Conservation (phyloP, 2,113 vertebrate species). For the Tylochromis polylepis region DNA sequence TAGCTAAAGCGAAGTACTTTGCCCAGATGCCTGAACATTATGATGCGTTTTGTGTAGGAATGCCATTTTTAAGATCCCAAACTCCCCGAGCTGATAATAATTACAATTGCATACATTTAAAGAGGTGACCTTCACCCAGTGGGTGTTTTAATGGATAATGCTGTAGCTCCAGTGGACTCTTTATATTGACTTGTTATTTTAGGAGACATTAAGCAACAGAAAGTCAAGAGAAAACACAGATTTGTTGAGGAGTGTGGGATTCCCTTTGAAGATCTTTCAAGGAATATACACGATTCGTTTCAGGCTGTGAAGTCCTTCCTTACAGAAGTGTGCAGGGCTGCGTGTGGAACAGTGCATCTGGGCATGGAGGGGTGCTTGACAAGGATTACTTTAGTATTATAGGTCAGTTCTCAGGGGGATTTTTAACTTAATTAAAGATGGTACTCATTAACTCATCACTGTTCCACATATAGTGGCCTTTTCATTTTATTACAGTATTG, state of each 20-base stretch:
- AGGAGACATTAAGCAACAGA: neutral
- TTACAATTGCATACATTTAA: neutral
- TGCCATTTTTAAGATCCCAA: neutral
- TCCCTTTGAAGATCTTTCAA: neutral
- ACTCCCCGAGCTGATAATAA: neutral
- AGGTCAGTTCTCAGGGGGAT: constrained; percentile 48
- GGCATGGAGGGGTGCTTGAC: constrained; percentile 16
- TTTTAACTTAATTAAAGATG: constrained; percentile 67
- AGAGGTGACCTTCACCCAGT: constrained; percentile 2
- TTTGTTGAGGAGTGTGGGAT: neutral
- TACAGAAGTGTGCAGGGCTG: neutral
- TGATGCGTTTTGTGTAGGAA: neutral
- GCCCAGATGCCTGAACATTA: neutral
- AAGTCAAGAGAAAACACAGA: neutral
- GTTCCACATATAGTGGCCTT: constrained; percentile 48
- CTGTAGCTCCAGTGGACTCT: neutral
- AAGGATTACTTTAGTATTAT: constrained; percentile 48
- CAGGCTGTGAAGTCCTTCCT: neutral
- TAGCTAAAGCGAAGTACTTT: neutral
- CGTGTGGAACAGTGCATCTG: neutral
- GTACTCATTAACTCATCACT: constrained; percentile 63
- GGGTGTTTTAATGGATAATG: neutral
- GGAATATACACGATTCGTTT: neutral
- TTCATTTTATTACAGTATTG: constrained; percentile 46
- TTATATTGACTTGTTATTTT: neutral